Percentiles rank a stretch among this genome's conserved stretches.
These are phyloP conservation scores for Mustela erminea DNA, from an alignment of 2,797 vertebrate genomes.

Conservation along the genomic window DNA sequence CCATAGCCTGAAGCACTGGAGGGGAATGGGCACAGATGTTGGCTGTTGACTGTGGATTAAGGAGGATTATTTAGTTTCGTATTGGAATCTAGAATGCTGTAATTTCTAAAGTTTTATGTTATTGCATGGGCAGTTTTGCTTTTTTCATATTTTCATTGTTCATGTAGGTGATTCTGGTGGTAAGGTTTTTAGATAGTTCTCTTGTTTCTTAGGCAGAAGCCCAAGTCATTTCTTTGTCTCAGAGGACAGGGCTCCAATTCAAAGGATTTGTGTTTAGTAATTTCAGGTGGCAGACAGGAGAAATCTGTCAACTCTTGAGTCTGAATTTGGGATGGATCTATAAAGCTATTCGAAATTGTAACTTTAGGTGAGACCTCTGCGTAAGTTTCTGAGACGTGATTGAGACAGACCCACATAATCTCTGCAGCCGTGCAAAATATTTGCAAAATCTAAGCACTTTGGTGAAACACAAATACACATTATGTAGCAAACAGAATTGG, in stretches of 20 bases:
- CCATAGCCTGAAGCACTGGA: background rate
- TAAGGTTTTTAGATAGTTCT: conserved; percentile 14
- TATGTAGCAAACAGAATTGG: conserved; percentile 12
- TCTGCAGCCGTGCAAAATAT: background rate
- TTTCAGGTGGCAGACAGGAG: background rate
- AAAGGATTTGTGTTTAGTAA: conserved; percentile 26
- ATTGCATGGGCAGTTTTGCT: background rate
- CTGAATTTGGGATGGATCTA: conserved; percentile 17
- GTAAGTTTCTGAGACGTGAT: conserved; percentile 43
- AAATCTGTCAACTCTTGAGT: background rate
- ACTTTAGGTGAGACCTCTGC: background rate
- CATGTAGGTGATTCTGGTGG: background rate
- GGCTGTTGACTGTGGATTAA: accelerated
- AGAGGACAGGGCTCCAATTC: background rate
- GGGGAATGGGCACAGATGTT: background rate
- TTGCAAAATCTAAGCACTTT: background rate
- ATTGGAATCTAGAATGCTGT: background rate
- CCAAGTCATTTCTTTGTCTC: background rate
- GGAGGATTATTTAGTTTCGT: conserved; percentile 33
- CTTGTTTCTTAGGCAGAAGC: background rate
- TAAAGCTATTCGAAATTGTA: background rate
- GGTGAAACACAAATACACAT: conserved; percentile 30
- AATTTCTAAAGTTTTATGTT: conserved; percentile 44
- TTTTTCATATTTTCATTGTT: conserved; percentile 50
- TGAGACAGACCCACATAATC: background rate